Evolutionary conservation across 2,113 vertebrate species (phyloP).

Genomic region (Mobula birostris): DNA sequence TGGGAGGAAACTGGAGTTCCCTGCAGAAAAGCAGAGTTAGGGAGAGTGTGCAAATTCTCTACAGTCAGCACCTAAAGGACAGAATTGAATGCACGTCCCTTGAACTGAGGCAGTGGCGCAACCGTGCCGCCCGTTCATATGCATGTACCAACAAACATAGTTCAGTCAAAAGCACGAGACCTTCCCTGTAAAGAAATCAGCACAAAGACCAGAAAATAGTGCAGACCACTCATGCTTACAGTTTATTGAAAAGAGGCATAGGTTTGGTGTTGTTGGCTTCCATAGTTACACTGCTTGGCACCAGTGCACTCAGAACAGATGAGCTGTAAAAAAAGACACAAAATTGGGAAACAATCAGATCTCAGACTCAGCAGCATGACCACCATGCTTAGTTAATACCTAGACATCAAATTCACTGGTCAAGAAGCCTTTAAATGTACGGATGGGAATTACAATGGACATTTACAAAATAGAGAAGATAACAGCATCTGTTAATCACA

Average conservation of each 20-base stretch:
- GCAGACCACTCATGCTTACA: conserved; percentile 65
- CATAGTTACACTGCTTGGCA: conserved; percentile 75
- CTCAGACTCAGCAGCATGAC: not conserved
- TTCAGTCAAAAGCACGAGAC: not conserved
- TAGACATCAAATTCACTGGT: not conserved
- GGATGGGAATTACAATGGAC: no score
- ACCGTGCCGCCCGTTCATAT: no score
- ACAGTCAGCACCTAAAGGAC: no score
- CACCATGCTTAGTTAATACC: not conserved
- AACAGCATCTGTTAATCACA: no score
- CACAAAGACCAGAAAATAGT: not conserved
- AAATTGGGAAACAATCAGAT: conserved; percentile 32
- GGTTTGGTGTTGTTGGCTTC: conserved; percentile 62
- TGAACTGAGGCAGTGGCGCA: no score
- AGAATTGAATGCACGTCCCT: no score
- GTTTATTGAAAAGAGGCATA: conserved; percentile 70
- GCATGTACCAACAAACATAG: no score
- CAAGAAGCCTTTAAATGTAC: not conserved
- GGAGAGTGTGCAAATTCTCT: no score
- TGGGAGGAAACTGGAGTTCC: no score
- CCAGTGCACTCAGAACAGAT: conserved; percentile 84
- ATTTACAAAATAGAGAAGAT: no score
- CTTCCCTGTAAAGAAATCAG: not conserved
- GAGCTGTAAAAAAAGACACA: conserved; percentile 58
- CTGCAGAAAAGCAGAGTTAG: no score